These are phyloP conservation scores for Erebia ligea DNA, from an alignment of 2,888 invertebrate genomes.

Conservation along the genomic window DNA sequence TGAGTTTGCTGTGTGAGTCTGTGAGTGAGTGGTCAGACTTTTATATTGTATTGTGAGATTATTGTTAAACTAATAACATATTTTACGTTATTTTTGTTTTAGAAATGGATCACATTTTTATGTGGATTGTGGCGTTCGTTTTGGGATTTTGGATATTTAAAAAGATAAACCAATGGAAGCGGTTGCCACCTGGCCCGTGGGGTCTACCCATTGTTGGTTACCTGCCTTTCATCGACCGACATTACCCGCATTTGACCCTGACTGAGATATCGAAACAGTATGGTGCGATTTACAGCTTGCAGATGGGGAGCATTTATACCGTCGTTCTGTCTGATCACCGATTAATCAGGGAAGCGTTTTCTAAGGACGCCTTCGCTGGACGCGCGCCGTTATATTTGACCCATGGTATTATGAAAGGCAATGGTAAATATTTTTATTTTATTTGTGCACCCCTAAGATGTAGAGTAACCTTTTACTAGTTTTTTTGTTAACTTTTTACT, in stretches of 20 bases:
- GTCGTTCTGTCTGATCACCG: conserved; percentile 90
- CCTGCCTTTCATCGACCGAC: conserved; percentile 87
- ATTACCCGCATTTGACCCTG: conserved; percentile 88
- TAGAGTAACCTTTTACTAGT: too few species aligned
- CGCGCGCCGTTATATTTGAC: conserved; percentile 92
- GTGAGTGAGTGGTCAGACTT: not conserved
- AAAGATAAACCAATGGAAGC: conserved; percentile 68
- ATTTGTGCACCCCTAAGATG: too few species aligned
- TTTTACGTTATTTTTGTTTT: conserved; percentile 23
- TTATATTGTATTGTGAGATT: too few species aligned
- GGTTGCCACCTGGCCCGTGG: conserved; percentile 90
- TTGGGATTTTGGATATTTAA: conserved; percentile 60
- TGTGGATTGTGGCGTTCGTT: conserved; percentile 45
- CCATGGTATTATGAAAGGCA: conserved; percentile 93
- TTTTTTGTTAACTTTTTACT: too few species aligned
- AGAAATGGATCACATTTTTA: conserved; percentile 46
- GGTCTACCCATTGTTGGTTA: conserved; percentile 91
- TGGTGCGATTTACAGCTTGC: conserved; percentile 89
- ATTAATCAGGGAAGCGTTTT: conserved; percentile 88
- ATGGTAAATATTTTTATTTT: conserved; percentile 84
- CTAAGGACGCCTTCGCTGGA: conserved; percentile 88
- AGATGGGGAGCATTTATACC: conserved; percentile 89
- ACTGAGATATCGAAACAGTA: conserved; percentile 86
- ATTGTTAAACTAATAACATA: not conserved
- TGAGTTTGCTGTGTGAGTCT: too few species aligned